Base-by-base conservation (phyloP, 2,113 vertebrate genomes). In the Aldabrachelys gigantea region DNA sequence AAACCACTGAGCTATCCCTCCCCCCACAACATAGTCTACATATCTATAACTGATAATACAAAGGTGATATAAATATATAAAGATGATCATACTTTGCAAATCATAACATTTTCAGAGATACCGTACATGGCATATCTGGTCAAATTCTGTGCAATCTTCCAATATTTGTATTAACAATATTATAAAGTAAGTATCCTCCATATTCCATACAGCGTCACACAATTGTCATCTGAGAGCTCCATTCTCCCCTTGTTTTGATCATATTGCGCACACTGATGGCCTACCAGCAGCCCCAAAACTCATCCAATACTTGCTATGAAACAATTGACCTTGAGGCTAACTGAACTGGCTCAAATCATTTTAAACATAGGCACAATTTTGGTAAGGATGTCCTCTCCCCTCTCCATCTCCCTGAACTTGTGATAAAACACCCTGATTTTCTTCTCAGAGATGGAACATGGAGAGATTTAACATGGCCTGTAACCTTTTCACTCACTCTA, bases 181-280 rank as follows among this genome's bases (percentile, higher is more conserved):
- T 50, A 50, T 50, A 50, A 50, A 50, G 52, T 53, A 53, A 53
- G 19, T 53, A 19, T 21, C 6, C 52, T 19, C 6, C 52, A 53
- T 53, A 21, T 53, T 53, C 52, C 19, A 53, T 53, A 53, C 52
- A 53, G 52, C 6, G 19, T 53, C 52, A 53, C 52, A 53, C 52
- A 27, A 4, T 84, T 4, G 52, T 79, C 3, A 69, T 38, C 3
- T 69, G 29, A 89, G 7, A 88, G 31, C 52, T 29, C 24, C 7
- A 3, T 57, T 93, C 11, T 80, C 7, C 85, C 3, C 35, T 90
- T 59, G 16, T 41, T 90, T 89, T n/a, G 72, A 91, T 96, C 95
- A 80, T 53, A 0, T 59, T 1, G 14, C 13, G 6, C 31, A 14
- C 2, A 1, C 57, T 50, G 57, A 62, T 72, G 17, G 6, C 80